A percentile compares a stretch with the other conserved stretches of the same genome.
These are phyloP conservation scores for Hozukius guyotensis DNA, from an alignment of 2,797 vertebrate genomes.

Conservation along the genomic window DNA sequence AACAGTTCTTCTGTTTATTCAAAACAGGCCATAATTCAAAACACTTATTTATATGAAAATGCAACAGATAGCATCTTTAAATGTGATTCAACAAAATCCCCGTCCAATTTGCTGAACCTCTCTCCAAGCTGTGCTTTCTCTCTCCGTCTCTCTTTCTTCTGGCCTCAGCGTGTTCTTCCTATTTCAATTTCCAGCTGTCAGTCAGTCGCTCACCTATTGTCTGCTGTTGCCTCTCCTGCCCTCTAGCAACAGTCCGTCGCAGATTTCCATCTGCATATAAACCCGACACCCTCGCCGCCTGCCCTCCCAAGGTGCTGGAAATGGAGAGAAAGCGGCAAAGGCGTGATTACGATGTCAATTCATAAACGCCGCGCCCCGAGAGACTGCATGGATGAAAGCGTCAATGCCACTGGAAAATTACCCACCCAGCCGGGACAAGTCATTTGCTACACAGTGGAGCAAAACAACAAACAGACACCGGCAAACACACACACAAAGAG, in stretches of 20 bases:
- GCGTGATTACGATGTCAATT: constrained; percentile 72
- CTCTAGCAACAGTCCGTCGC: constrained; percentile 24
- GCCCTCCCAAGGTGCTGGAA: constrained; percentile 38
- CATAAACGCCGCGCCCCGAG: constrained; percentile 55
- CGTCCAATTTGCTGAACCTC: constrained; percentile 35
- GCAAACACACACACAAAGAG: constrained; percentile 6
- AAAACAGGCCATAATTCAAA: constrained; percentile 24
- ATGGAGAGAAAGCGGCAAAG: constrained; percentile 54
- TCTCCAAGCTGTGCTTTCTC: neutral
- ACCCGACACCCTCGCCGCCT: neutral
- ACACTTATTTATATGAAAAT: constrained; percentile 61
- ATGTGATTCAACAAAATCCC: constrained; percentile 48
- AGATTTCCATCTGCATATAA: constrained; percentile 67
- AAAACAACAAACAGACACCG: constrained; percentile 39
- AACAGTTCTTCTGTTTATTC: constrained; percentile 15
- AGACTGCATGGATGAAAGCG: constrained; percentile 68
- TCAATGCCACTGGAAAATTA: constrained; percentile 63
- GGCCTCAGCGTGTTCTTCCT: constrained; percentile 18
- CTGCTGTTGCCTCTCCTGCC: constrained; percentile 17
- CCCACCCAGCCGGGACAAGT: constrained; percentile 53
- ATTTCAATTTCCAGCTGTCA: constrained; percentile 68
- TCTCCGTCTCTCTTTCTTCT: neutral
- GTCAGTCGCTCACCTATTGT: constrained; percentile 53
- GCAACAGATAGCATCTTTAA: constrained; percentile 51
- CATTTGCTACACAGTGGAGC: constrained; percentile 47